Conservation (phyloP, 2,113 vertebrate species). For the Actenoides hombroni region DNA sequence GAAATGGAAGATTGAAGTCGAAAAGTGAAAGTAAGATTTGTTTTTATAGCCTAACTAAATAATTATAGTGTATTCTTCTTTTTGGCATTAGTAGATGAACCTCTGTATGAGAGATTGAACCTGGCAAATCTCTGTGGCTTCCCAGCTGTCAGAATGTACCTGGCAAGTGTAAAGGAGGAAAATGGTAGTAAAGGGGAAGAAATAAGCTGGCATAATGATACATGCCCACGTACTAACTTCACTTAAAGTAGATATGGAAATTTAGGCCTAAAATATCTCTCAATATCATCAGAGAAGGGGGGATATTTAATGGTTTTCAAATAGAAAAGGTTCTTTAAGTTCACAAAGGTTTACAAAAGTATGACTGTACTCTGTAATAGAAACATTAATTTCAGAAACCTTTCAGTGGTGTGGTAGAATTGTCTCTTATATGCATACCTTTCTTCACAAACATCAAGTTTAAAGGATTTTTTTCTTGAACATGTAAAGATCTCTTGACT, state of each 20-base stretch:
- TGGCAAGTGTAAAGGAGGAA: not conserved
- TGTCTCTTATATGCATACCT: not conserved
- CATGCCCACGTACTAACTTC: not conserved
- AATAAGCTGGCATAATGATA: not conserved
- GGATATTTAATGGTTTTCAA: not conserved
- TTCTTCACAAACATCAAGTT: not conserved
- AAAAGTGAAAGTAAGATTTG: not conserved
- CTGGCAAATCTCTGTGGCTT: not conserved
- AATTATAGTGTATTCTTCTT: not conserved
- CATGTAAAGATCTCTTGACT: not conserved
- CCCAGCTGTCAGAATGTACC: not conserved
- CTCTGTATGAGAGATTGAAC: not conserved
- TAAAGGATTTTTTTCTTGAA: slow-evolving; percentile 17
- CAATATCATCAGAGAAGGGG: not conserved
- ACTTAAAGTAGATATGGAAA: not conserved
- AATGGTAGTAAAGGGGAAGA: not conserved
- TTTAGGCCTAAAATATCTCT: not conserved
- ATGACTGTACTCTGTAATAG: not conserved
- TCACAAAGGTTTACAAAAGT: not conserved
- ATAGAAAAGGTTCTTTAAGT: not conserved
- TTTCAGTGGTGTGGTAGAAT: not conserved
- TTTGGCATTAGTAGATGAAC: not conserved
- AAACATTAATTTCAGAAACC: not conserved
- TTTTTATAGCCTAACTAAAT: not conserved
- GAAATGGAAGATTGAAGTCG: not conserved